These are phyloP conservation scores for Mesorhabditis spiculigera DNA, from an alignment of 2,888 invertebrate genomes.

Conservation along the genomic window DNA sequence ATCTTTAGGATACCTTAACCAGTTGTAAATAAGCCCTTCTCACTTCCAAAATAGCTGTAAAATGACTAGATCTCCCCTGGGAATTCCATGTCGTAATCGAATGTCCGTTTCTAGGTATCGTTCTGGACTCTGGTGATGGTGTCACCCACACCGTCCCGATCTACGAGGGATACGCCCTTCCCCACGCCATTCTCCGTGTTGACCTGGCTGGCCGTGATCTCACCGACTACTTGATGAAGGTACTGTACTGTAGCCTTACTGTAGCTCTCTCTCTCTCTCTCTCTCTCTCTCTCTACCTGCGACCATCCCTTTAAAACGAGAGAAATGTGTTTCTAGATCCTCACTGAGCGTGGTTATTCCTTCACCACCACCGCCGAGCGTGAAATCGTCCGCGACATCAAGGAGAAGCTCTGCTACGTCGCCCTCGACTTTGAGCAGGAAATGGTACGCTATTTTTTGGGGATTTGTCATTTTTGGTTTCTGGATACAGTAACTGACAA, in stretches of 20 bases:
- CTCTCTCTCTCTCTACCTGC: too few species aligned
- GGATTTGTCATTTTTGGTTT: neutral
- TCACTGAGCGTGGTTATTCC: slow-evolving; percentile 61
- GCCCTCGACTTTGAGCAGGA: slow-evolving; percentile 96
- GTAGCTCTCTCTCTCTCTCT: neutral
- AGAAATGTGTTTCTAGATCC: slow-evolving; percentile 15
- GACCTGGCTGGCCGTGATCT: slow-evolving; percentile 64
- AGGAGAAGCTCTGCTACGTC: slow-evolving; percentile 93
- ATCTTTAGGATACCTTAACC: too few species aligned
- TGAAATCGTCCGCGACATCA: slow-evolving; percentile 87
- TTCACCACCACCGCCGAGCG: slow-evolving; percentile 67
- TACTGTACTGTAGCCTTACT: neutral
- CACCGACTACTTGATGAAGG: slow-evolving; percentile 64
- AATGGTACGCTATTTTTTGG: slow-evolving; percentile 66
- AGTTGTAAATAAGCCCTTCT: too few species aligned
- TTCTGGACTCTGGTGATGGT: slow-evolving; percentile 86
- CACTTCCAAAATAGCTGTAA: too few species aligned
- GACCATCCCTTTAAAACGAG: neutral
- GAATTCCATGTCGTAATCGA: neutral
- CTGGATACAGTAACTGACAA: too few species aligned
- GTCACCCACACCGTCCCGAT: slow-evolving; percentile 76
- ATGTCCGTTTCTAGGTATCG: slow-evolving; percentile 58
- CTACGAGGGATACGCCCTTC: slow-evolving; percentile 72
- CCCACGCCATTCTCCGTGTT: slow-evolving; percentile 63
- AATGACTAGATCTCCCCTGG: neutral